phyloP scores from a whole-genome alignment of 2,113 vertebrate species.

The Pachypanchax playfairii region DNA sequence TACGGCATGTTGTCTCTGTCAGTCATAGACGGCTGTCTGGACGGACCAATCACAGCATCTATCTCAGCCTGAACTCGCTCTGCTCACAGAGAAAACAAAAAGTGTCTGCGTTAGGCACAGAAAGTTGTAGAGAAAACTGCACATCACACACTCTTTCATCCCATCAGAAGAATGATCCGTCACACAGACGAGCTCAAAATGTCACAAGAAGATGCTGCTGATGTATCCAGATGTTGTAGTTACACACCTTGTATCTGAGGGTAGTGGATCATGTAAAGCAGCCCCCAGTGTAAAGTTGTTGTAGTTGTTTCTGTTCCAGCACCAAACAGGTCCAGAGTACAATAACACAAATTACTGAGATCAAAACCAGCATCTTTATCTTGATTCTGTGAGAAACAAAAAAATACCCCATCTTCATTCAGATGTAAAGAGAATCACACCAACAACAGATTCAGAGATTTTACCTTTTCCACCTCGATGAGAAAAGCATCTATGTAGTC shows the following conservation, averaged over 20 bases:
- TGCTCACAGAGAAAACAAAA: neutral
- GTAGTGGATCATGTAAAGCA: constrained; percentile 80
- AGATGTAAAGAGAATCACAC: neutral
- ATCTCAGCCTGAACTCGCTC: constrained; percentile 20
- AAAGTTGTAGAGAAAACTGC: no score
- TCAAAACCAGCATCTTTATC: constrained; percentile 55
- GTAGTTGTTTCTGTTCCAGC: constrained; percentile 85
- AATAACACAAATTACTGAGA: constrained; percentile 68
- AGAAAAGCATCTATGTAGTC: constrained; percentile 87
- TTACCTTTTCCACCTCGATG: constrained; percentile 82
- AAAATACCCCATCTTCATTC: neutral
- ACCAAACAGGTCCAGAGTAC: constrained; percentile 75
- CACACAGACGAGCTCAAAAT: neutral
- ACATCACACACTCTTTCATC: neutral
- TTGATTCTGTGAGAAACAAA: constrained; percentile 31
- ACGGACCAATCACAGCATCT: constrained; percentile 53
- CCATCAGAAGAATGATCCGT: no score
- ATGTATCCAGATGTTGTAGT: no score
- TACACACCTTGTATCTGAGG: constrained; percentile 83
- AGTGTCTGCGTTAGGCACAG: neutral
- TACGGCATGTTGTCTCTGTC: constrained; percentile 81
- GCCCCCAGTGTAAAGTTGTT: constrained; percentile 82
- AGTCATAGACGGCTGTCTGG: constrained; percentile 53
- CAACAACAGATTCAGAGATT: neutral
- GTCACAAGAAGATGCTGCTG: no score